Percentiles rank a stretch among this genome's conserved stretches.
These are phyloP conservation scores for Cynoglossus semilaevis DNA, from an alignment of 2,113 vertebrate species.

Conservation along the genomic window DNA sequence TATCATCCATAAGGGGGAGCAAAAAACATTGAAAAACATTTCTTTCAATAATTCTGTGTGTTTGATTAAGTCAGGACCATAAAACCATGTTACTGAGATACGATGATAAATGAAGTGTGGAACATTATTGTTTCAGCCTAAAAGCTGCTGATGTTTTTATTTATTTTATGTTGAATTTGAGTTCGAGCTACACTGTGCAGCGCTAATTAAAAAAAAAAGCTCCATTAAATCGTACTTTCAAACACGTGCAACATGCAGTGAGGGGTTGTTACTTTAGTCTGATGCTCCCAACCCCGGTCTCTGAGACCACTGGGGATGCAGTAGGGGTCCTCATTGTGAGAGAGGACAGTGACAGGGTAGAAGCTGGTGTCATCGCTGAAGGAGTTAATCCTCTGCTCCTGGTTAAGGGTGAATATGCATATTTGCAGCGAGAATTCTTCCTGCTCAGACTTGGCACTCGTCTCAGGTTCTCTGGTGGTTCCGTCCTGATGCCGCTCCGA, in stretches of 20 bases:
- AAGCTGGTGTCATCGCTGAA: constrained; percentile 79
- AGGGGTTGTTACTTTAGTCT: constrained; percentile 61
- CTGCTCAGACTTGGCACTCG: constrained; percentile 47
- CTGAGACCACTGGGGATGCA: constrained; percentile 75
- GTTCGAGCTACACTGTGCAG: background rate
- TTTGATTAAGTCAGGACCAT: too few species aligned
- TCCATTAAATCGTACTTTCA: constrained; percentile 23
- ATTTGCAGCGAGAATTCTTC: constrained; percentile 70
- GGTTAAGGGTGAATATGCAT: constrained; percentile 70
- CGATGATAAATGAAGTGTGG: too few species aligned
- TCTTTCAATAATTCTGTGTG: too few species aligned
- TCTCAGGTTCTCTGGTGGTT: constrained; percentile 78
- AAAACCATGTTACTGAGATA: too few species aligned
- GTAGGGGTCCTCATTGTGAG: constrained; percentile 78
- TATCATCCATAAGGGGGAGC: too few species aligned
- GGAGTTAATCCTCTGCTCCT: constrained; percentile 73
- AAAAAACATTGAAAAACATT: too few species aligned
- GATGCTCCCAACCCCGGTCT: constrained; percentile 65
- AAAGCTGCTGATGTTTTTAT: too few species aligned
- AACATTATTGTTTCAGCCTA: too few species aligned
- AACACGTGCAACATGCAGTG: constrained; percentile 73
- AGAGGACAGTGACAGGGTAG: constrained; percentile 85
- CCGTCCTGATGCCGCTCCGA: constrained; percentile 84
- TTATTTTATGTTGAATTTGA: too few species aligned
- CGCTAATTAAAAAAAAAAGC: background rate